phyloP scores from a whole-genome alignment of 2,113 vertebrate genomes.

The Phyllostomus hastatus region DNA sequence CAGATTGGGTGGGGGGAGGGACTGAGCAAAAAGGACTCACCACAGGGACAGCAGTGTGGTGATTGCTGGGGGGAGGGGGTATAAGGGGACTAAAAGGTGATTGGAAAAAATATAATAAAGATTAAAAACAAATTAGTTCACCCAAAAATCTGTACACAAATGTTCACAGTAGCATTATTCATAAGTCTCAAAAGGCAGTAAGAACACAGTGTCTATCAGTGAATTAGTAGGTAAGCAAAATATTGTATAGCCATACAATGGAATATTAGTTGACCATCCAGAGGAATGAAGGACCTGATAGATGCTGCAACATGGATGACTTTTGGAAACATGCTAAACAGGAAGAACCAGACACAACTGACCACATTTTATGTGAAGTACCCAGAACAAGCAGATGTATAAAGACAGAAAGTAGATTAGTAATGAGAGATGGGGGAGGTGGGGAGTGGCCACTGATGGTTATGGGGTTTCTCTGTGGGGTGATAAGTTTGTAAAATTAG shows the following conservation, averaged over 20 bases:
- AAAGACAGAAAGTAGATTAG: not conserved
- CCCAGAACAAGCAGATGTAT: too few species aligned
- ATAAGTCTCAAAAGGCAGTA: too few species aligned
- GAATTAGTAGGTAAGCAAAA: not conserved
- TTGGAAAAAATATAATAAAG: too few species aligned
- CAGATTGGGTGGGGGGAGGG: too few species aligned
- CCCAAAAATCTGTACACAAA: not conserved
- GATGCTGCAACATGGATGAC: not conserved
- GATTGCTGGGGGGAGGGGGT: too few species aligned
- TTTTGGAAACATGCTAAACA: not conserved
- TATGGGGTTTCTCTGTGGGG: not conserved
- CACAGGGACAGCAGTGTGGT: too few species aligned
- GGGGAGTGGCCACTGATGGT: not conserved
- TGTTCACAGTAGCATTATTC: not conserved
- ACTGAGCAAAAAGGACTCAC: too few species aligned
- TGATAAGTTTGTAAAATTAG: constrained; percentile 13
- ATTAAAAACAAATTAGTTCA: not conserved
- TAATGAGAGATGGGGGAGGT: not conserved
- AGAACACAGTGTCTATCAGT: too few species aligned
- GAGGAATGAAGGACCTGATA: not conserved
- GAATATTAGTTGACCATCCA: not conserved
- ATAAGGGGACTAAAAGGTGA: too few species aligned
- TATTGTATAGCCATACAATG: not conserved
- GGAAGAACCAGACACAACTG: not conserved
- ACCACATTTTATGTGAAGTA: not conserved